Evolutionary conservation across 2,888 invertebrate genomes (phyloP).

Genomic region (Serripes groenlandicus): DNA sequence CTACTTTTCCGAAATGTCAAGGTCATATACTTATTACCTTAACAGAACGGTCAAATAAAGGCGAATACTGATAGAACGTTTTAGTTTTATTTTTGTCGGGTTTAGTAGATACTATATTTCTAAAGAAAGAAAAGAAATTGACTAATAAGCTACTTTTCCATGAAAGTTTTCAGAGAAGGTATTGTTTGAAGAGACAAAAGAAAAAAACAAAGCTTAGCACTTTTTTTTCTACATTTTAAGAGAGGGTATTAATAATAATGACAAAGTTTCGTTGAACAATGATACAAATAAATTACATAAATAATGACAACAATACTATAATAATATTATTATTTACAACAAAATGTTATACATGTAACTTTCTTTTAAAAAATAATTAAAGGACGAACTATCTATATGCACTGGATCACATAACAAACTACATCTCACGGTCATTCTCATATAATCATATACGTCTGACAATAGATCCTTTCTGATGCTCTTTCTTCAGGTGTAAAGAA

Average conservation of each 20-base stretch:
- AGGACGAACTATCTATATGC: too few relatives aligned
- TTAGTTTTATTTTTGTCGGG: background rate
- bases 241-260: background rate
- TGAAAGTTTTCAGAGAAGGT: too few relatives aligned
- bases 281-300: slow-evolving; percentile 7
- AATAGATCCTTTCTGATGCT: too few relatives aligned
- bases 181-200: too few relatives aligned
- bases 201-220: too few relatives aligned
- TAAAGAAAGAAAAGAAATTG: background rate
- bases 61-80: slow-evolving; percentile 62
- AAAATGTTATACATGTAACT: background rate
- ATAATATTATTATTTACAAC: slow-evolving; percentile 20
- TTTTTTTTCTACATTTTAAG: background rate
- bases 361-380: too few relatives aligned
- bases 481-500: too few relatives aligned
- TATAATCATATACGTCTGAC: too few relatives aligned
- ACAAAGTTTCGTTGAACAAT: background rate
- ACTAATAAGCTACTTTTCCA: too few relatives aligned
- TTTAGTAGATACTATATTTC: background rate
- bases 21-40: slow-evolving; percentile 24
- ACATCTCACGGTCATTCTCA: too few relatives aligned
- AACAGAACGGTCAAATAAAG: slow-evolving; percentile 41
- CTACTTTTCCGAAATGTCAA: slow-evolving; percentile 35
- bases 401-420: too few relatives aligned
- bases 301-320: slow-evolving; percentile 22